These are phyloP conservation scores for Cataglyphis livida DNA, from an alignment of 2,888 invertebrate genomes.

Conservation along the genomic window DNA sequence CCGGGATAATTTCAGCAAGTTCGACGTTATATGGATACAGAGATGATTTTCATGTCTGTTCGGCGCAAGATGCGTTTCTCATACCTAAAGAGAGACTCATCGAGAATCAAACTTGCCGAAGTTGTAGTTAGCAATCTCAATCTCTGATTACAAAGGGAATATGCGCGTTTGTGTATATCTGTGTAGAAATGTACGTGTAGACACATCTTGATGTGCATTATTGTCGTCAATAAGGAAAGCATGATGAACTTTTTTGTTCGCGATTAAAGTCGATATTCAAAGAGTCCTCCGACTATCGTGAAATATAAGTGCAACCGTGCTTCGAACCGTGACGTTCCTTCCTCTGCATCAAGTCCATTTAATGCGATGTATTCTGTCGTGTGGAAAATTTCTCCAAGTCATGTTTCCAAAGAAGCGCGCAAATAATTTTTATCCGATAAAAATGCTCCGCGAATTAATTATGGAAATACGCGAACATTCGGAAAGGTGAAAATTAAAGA, in stretches of 20 bases:
- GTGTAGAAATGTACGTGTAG: background rate
- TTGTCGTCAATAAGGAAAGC: background rate
- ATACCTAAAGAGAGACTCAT: too few species aligned
- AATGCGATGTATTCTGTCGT: background rate
- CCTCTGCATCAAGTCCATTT: background rate
- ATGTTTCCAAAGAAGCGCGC: background rate
- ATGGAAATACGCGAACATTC: background rate
- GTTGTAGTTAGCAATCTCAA: background rate
- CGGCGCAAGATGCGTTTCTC: background rate
- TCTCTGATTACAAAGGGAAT: background rate
- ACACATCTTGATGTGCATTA: background rate
- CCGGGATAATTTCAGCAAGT: slow-evolving; percentile 11
- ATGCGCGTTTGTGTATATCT: background rate
- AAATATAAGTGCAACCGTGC: background rate
- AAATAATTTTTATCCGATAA: background rate
- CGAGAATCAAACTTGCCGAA: slow-evolving; percentile 9
- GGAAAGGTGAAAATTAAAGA: background rate
- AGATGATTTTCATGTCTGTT: background rate
- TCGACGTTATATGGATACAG: background rate
- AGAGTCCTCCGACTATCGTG: background rate
- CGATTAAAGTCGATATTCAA: slow-evolving; percentile 14
- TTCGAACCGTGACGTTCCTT: slow-evolving; percentile 12
- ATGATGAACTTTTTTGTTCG: background rate
- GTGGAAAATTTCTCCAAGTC: background rate
- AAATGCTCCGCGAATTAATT: background rate